Evolutionary conservation across 2,888 invertebrate species (phyloP).

Genomic region (Perithous albicinctus): DNA sequence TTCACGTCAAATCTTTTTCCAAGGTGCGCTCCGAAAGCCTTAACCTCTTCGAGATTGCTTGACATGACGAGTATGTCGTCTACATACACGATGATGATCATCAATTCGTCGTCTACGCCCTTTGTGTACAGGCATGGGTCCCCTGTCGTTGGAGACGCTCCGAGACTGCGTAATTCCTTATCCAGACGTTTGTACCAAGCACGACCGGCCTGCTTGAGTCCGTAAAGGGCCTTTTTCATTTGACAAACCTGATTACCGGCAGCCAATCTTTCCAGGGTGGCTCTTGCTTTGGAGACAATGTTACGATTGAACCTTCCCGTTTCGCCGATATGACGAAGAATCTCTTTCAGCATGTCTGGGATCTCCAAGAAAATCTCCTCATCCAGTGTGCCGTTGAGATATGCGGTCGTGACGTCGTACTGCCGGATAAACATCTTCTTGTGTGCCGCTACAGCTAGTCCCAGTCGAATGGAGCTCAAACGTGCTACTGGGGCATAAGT

Average conservation of each 20-base stretch:
- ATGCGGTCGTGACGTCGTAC: not conserved
- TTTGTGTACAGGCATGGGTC: not conserved
- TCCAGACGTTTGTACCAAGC: not conserved
- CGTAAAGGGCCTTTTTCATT: not conserved
- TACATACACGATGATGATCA: not conserved
- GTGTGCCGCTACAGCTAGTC: not conserved
- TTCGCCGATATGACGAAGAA: not conserved
- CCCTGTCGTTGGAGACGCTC: not conserved
- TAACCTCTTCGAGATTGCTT: not conserved
- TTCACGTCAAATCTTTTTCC: not conserved
- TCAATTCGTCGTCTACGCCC: not conserved
- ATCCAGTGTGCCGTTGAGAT: slow-evolving; percentile 8
- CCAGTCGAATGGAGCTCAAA: not conserved
- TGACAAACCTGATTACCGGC: too few relatives aligned
- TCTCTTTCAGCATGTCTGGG: slow-evolving; percentile 3
- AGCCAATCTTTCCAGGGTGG: too few relatives aligned
- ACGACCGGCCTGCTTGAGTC: too few relatives aligned
- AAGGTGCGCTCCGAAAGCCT: not conserved
- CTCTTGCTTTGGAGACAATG: too few relatives aligned
- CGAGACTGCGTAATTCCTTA: not conserved
- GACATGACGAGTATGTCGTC: not conserved
- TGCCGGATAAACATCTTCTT: not conserved
- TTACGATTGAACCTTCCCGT: too few relatives aligned
- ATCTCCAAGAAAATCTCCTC: slow-evolving; percentile 7
- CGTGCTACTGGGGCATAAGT: slow-evolving; percentile 24